Conservation (phyloP, 2,888 invertebrate species). For the Leptinotarsa peninsularis region DNA sequence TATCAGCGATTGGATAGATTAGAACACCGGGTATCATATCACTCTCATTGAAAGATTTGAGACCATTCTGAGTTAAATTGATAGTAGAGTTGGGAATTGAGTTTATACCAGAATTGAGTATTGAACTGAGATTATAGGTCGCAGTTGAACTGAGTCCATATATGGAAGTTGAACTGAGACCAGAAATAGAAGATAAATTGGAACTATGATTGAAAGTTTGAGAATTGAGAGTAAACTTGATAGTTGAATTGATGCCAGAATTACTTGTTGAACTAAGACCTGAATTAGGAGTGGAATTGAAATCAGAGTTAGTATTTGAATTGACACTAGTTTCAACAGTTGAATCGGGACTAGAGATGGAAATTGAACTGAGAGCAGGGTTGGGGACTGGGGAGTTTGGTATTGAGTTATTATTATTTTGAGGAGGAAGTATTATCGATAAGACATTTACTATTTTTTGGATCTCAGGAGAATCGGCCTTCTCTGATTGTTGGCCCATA, state of each 20-base stretch:
- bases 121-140: too few species aligned
- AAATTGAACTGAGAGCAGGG: too few species aligned
- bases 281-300: too few species aligned
- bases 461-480: background rate
- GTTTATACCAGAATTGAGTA: background rate
- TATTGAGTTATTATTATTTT: background rate
- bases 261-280: background rate
- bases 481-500: background rate
- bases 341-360: background rate
- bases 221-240: too few species aligned
- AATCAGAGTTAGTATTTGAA: background rate
- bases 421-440: background rate
- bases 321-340: background rate
- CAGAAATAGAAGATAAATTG: too few species aligned
- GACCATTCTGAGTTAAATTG: background rate
- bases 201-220: too few species aligned
- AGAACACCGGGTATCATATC: constrained; percentile 48
- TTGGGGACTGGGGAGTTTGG: too few species aligned
- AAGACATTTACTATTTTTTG: background rate
- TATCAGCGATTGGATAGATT: constrained; percentile 44
- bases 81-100: background rate
- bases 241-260: background rate
- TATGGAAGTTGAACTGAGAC: background rate
- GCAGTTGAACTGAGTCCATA: background rate
- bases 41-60: constrained; percentile 1